Evolutionary conservation across 2,113 vertebrate species (phyloP), one percentile per base, ranked within the genome.

Genomic region (Stigmatopora argus): DNA sequence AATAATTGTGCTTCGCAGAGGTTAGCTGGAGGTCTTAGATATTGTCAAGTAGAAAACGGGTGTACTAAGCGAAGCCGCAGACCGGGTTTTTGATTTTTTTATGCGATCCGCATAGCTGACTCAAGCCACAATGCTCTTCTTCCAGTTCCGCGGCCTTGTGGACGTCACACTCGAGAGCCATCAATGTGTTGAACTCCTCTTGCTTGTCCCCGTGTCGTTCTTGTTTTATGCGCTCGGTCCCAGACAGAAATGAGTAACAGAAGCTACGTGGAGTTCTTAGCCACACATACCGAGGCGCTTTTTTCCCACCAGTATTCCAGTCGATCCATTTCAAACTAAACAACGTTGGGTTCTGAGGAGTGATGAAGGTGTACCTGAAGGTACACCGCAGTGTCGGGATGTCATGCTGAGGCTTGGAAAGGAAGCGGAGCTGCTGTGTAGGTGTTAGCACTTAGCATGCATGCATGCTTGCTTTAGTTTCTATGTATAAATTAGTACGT

Each of bases 311-410:
- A 72, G 53, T 68, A 79, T 72, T 64, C 31, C 55, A 59, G 67
- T 81, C 66, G 66, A 56, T 56, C 23, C 13, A 13, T 56, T 81
- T 79, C 65, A 76, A 77, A 72, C 52, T 38, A 59, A 78, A 45
- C 38, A 56, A 8, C 7, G 13, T 56, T 56, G 53, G 53, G 53
- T 56, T 56, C 26, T 56, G 13, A 31, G 26, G 23, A 17, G 13
- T 23, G 15, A 21, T 56, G 53, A 56, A 56, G 82, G 72, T 84
- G 82, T 78, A 89, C 87, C 87, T 89, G 87, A 83, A 87, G 82
- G 70, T 80, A 76, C 31, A 84, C 87, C 87, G 78, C 87, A 84
- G 83, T 86, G 85, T 87, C 87, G 85, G 87, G 81, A 80, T 74
- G 83, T 77, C 82, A 88, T 85, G 85, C 86, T 89, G 85, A 86